Conservation (phyloP, 2,888 invertebrate genomes). For the Ornithoptera alexandrae region DNA sequence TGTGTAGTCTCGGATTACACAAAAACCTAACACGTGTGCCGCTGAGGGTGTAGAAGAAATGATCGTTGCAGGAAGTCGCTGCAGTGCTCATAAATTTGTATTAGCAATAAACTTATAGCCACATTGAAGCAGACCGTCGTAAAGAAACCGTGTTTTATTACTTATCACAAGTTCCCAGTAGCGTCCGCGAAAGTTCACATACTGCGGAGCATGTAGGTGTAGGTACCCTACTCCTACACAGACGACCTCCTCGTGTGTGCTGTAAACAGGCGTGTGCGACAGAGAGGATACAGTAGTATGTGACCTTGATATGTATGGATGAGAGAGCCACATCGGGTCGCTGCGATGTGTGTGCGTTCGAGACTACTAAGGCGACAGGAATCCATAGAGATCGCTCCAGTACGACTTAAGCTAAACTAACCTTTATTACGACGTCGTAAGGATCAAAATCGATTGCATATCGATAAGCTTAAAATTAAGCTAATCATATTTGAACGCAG, state of each 20-base stretch:
- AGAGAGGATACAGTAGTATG: conserved; percentile 52
- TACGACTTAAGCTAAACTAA: not conserved
- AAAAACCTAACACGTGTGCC: conserved; percentile 5
- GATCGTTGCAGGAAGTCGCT: conserved; percentile 27
- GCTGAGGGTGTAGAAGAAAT: conserved; percentile 22
- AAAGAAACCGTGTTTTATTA: conserved; percentile 32
- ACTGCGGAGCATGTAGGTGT: conserved; percentile 46
- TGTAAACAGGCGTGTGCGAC: conserved; percentile 41
- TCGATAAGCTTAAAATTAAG: not conserved
- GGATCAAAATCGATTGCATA: conserved; percentile 3
- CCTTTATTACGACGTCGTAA: not conserved
- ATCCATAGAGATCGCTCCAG: conserved; percentile 26
- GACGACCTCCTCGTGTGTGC: conserved; percentile 45
- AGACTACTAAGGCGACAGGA: conserved; percentile 67
- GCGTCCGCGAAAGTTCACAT: conserved; percentile 60
- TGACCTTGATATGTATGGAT: conserved; percentile 69
- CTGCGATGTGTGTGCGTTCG: conserved; percentile 63
- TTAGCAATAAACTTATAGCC: conserved; percentile 29
- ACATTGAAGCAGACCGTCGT: conserved; percentile 28
- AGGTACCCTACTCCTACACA: conserved; percentile 35
- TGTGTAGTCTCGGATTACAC: not conserved
- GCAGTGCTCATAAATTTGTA: conserved; percentile 26
- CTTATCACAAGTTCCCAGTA: conserved; percentile 36
- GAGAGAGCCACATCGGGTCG: conserved; percentile 52
- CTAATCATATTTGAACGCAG: too few species aligned